A percentile compares a stretch with the other conserved stretches of the same genome.
Conservation (phyloP, 2,888 invertebrate genomes). For the Asteroscopus sphinx region DNA sequence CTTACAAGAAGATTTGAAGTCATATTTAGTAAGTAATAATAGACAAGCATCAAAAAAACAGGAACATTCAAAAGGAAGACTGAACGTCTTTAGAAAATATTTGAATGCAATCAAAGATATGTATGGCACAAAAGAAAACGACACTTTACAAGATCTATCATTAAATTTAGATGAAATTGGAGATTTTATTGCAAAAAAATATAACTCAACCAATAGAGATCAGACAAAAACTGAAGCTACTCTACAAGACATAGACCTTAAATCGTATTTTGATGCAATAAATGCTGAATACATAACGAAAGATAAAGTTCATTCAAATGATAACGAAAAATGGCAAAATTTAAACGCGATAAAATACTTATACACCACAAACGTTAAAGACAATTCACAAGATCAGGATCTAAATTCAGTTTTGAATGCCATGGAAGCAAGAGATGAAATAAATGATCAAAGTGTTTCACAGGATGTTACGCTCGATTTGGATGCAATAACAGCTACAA, state of each 20-base stretch:
- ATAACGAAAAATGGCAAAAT: not conserved
- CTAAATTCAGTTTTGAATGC: not conserved
- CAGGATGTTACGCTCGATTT: conserved; percentile 1
- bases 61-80: not conserved
- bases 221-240: not conserved
- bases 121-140: not conserved
- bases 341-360: not conserved
- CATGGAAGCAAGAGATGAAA: not conserved
- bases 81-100: not conserved
- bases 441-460: not conserved
- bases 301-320: not conserved
- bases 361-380: not conserved
- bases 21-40: not conserved
- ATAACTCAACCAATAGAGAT: not conserved
- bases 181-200: not conserved
- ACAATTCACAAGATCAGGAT: not conserved
- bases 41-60: not conserved
- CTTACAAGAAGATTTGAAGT: not conserved
- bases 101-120: not conserved
- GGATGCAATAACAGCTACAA: not conserved
- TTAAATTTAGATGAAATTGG: not conserved
- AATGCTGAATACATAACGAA: too few species aligned
- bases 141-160: not conserved
- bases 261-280: not conserved
- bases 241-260: not conserved